Percentiles rank a stretch among this genome's conserved stretches.
Conservation (phyloP, 2,888 invertebrate genomes). For the Amaurobius ferox region DNA sequence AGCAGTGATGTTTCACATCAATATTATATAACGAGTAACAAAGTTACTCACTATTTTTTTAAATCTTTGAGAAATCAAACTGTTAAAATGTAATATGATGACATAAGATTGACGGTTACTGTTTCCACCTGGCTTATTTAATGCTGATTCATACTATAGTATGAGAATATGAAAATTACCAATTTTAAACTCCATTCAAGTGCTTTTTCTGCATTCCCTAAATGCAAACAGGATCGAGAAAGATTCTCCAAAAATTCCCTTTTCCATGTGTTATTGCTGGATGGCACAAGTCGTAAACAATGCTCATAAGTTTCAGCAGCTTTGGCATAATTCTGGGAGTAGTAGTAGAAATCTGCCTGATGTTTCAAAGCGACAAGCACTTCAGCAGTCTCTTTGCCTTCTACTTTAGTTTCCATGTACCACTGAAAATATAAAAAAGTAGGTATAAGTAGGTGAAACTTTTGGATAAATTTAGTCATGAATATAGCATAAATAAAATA, state of each 20-base stretch:
- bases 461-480: no score
- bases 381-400: neutral
- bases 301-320: slow-evolving; percentile 39
- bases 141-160: slow-evolving; percentile 40
- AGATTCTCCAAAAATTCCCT: slow-evolving; percentile 66
- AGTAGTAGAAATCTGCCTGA: slow-evolving; percentile 45
- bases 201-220: slow-evolving; percentile 38
- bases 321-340: slow-evolving; percentile 32
- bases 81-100: no score
- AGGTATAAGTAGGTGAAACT: neutral
- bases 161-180: slow-evolving; percentile 24
- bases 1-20: no score
- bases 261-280: slow-evolving; percentile 47
- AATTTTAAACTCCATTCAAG: slow-evolving; percentile 63
- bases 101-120: no score
- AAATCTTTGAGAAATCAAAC: no score
- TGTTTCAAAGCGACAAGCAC: slow-evolving; percentile 40
- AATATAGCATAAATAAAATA: no score
- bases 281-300: slow-evolving; percentile 36
- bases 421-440: slow-evolving; percentile 43
- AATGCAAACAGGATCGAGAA: slow-evolving; percentile 30
- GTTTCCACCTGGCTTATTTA: no score
- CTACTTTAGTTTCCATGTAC: slow-evolving; percentile 42
- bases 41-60: no score
- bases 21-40: no score